Conservation (phyloP, 2,113 vertebrate species). For the Halichoerus grypus region DNA sequence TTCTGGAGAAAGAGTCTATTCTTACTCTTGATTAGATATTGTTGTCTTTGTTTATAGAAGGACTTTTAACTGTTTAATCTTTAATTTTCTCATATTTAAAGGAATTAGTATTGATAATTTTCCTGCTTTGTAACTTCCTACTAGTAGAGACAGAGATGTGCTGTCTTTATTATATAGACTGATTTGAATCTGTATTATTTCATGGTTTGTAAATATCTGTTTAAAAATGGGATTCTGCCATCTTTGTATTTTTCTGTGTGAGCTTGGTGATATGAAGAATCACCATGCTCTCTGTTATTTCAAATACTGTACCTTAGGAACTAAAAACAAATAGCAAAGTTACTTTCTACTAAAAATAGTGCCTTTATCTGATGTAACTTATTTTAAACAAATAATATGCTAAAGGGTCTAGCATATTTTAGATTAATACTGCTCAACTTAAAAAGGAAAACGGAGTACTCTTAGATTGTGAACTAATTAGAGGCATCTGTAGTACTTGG, state of each 20-base stretch:
- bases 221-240: conserved; percentile 25
- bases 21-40: background rate
- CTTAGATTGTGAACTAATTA: conserved; percentile 29
- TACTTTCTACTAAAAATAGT: conserved; percentile 9
- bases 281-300: conserved; percentile 8
- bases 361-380: background rate
- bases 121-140: conserved; percentile 8
- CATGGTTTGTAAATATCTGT: background rate
- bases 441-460: background rate
- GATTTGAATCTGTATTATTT: conserved; percentile 48
- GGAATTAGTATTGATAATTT: background rate
- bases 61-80: conserved; percentile 24
- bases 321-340: conserved; percentile 37
- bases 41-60: conserved; percentile 13
- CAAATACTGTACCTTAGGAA: conserved; percentile 21
- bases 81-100: conserved; percentile 26
- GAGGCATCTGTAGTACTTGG: background rate
- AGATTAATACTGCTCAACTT: background rate
- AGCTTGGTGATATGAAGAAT: conserved; percentile 48
- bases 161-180: background rate
- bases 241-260: background rate
- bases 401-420: background rate
- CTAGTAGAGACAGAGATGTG: background rate
- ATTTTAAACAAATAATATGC: conserved; percentile 15
- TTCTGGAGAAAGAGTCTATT: background rate